These are phyloP conservation scores for Lepisosteus osseus DNA, from an alignment of 2,113 vertebrate genomes.

Conservation along the genomic window DNA sequence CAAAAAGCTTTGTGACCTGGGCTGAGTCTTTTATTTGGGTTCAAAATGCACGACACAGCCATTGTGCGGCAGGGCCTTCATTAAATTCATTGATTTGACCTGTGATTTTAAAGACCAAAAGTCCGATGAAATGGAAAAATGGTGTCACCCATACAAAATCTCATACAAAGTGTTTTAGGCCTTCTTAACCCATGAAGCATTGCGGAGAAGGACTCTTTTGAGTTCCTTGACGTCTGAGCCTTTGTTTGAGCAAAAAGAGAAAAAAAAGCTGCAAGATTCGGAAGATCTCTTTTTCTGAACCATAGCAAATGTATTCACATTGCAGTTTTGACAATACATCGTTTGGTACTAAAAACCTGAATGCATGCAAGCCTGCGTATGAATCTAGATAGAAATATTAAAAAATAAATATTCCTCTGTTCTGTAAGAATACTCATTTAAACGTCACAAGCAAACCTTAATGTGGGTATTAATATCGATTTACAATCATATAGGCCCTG, in stretches of 20 bases:
- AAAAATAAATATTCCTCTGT: too few relatives aligned
- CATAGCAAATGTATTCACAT: conserved; percentile 75
- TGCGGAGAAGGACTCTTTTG: conserved; percentile 71
- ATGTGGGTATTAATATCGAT: too few relatives aligned
- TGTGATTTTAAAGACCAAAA: conserved; percentile 95
- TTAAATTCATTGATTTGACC: conserved; percentile 99
- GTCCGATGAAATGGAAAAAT: conserved; percentile 96
- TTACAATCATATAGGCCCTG: too few relatives aligned
- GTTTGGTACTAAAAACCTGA: too few relatives aligned
- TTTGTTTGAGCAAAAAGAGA: conserved; percentile 56
- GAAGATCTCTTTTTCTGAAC: conserved; percentile 58
- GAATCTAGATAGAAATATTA: too few relatives aligned
- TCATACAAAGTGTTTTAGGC: conserved; percentile 69
- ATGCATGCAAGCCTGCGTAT: too few relatives aligned
- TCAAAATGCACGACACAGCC: conserved; percentile 93
- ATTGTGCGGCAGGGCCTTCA: conserved; percentile 93
- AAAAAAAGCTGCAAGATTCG: conserved; percentile 60
- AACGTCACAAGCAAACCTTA: too few relatives aligned
- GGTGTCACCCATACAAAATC: conserved; percentile 84
- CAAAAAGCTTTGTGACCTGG: conserved; percentile 93
- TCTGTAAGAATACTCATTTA: too few relatives aligned
- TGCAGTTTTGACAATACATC: conserved; percentile 40
- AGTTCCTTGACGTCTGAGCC: conserved; percentile 72
- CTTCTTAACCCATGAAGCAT: conserved; percentile 62
- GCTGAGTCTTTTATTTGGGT: conserved; percentile 93